Base-by-base conservation (phyloP, 2,888 invertebrate genomes). In the Branchinecta sandiegonensis region DNA sequence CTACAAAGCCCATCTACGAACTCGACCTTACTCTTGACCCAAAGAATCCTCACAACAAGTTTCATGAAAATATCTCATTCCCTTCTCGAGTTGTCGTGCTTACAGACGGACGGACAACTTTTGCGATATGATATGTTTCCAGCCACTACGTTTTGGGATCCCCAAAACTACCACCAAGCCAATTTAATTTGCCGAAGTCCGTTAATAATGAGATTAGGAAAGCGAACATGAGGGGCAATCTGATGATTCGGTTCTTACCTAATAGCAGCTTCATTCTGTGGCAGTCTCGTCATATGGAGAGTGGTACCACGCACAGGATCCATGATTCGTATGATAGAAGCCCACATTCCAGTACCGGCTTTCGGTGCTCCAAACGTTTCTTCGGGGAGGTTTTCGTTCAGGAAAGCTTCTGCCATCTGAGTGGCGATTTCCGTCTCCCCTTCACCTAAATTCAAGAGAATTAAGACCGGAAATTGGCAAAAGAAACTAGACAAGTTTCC, bases 401-500 rank as follows among this genome's bases (percentile, higher is more conserved):
- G 82, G 75, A 97, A 95, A 9, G 95, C 93, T 74, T 94, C 93
- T 0, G 97, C 97, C 88, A 99, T 93, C 82, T 99, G 95, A 73
- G 89, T 88, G 0, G 97, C 97, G 68, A 97, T 81, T 74, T 95
- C 93, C 72, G 91, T 89, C 76, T 99, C 97, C 72, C 95, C 95
- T 65, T 92, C 90, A 0, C 91, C 79, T 80, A 71, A 65, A 66
- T 56, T 56, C 11, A 56, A 56, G 23, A 56, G 11, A 56, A 56
- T 8, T 9, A 11, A 8, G 12, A 56, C 8, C n/a, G 23, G n/a
- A 56, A 56, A 10, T 8, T 56, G 10, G 12, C 11, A 2, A 10
- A 37, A 37, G 37, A 37, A 37, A 4, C 37, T 1, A 37, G 6
- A 37, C 2, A 37, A 5, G 37, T 4, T 4, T 37, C 6, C 0